phyloP scores from a whole-genome alignment of 2,113 vertebrate species.

The Chaetura pelagica region DNA sequence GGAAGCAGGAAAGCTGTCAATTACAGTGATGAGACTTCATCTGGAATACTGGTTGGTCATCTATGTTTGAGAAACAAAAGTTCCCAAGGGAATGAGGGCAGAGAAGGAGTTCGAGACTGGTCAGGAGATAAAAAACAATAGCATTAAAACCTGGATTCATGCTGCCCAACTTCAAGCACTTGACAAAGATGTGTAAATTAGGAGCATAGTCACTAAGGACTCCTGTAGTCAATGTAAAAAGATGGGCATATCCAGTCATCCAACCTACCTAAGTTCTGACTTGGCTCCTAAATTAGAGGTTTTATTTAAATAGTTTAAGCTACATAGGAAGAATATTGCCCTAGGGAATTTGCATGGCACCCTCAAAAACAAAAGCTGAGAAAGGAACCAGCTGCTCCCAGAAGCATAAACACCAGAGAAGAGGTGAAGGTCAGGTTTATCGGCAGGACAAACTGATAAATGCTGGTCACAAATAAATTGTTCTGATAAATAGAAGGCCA shows the following conservation, averaged over 20 bases:
- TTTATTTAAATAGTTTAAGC: slow-evolving; percentile 18
- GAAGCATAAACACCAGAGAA: not conserved
- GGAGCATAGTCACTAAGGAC: not conserved
- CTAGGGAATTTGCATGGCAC: not conserved
- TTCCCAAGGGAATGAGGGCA: not conserved
- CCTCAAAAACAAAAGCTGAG: not conserved
- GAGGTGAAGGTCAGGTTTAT: slow-evolving; percentile 30
- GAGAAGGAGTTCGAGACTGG: not conserved
- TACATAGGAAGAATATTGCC: not conserved
- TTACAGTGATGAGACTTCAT: not conserved
- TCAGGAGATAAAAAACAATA: not conserved
- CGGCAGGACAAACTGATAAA: not conserved
- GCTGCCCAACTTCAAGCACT: not conserved
- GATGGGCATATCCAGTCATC: not conserved
- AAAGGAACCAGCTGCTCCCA: slow-evolving; percentile 5
- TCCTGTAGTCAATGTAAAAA: not conserved
- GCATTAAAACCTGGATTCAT: not conserved
- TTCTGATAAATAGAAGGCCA: not conserved
- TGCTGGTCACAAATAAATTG: not conserved
- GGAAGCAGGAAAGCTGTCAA: not conserved
- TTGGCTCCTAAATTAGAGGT: not conserved
- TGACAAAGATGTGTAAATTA: not conserved
- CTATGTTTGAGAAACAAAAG: not conserved
- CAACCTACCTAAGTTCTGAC: slow-evolving; percentile 10
- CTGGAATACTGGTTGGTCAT: not conserved